A percentile compares a stretch with the other conserved stretches of the same genome.
phyloP scores from a whole-genome alignment of 2,113 vertebrate species.

The Corynorhinus townsendii region DNA sequence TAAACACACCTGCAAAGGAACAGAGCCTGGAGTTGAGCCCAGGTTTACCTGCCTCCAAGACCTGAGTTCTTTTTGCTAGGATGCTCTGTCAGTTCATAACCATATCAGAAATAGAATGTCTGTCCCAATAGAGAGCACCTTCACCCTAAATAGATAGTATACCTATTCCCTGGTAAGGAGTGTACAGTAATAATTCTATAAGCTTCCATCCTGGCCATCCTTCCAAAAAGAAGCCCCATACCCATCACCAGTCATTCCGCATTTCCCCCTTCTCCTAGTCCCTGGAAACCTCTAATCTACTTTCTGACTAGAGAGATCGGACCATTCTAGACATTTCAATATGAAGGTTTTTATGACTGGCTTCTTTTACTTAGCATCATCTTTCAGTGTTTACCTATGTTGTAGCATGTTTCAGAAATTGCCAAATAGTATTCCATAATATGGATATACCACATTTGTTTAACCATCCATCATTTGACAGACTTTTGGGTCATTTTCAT shows the following conservation, averaged over 20 bases:
- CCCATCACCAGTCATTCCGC: background rate
- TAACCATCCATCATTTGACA: background rate
- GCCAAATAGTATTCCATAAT: background rate
- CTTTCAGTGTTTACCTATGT: background rate
- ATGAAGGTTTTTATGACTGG: background rate
- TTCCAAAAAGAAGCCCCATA: background rate
- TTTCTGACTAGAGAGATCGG: background rate
- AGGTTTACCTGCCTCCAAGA: background rate
- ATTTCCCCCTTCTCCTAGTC: background rate
- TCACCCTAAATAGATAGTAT: background rate
- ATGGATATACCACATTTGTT: background rate
- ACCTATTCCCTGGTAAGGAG: background rate
- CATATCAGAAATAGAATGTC: background rate
- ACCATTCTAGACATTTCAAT: background rate
- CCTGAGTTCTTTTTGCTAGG: background rate
- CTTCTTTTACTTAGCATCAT: background rate
- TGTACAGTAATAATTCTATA: background rate
- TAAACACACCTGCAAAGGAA: background rate
- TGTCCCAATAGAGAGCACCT: background rate
- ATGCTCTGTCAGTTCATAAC: background rate
- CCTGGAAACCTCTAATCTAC: background rate
- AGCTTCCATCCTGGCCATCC: background rate
- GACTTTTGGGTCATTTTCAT: background rate
- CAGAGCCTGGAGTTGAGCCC: slow-evolving; percentile 1
- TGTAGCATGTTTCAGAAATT: background rate